Conservation (phyloP, 2,888 invertebrate genomes). For the Diloba caeruleocephala region DNA sequence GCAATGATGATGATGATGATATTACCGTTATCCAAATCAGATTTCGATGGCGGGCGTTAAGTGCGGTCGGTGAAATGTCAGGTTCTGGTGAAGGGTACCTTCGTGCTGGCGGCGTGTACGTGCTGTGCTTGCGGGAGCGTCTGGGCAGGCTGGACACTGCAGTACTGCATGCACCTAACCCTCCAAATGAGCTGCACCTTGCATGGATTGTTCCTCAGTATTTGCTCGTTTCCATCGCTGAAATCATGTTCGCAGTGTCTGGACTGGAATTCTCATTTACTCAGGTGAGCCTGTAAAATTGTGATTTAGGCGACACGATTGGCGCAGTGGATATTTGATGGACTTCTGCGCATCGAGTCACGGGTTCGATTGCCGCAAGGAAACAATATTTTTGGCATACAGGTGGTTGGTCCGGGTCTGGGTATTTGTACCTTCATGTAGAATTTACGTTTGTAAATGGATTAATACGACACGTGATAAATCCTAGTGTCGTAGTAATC, state of each 20-base stretch:
- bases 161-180: slow-evolving; percentile 89
- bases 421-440: no score
- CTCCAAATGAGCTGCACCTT: slow-evolving; percentile 91
- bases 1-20: no score
- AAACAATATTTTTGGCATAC: no score
- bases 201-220: slow-evolving; percentile 95
- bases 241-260: slow-evolving; percentile 95
- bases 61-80: slow-evolving; percentile 69
- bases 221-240: slow-evolving; percentile 93
- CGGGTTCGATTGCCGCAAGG: no score
- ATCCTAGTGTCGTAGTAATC: no score
- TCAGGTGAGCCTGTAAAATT: no score
- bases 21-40: slow-evolving; percentile 57
- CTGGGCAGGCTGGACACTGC: slow-evolving; percentile 86
- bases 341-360: no score
- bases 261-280: slow-evolving; percentile 95
- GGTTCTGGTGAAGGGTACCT: slow-evolving; percentile 76
- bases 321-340: no score
- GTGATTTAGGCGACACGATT: no score
- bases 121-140: slow-evolving; percentile 86
- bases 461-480: no score
- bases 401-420: no score
- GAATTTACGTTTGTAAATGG: no score
- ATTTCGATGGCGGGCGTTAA: slow-evolving; percentile 77
- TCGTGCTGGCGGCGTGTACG: slow-evolving; percentile 87